These are phyloP conservation scores for Emydura subglobosa DNA, from an alignment of 2,113 vertebrate species.

Conservation along the genomic window DNA sequence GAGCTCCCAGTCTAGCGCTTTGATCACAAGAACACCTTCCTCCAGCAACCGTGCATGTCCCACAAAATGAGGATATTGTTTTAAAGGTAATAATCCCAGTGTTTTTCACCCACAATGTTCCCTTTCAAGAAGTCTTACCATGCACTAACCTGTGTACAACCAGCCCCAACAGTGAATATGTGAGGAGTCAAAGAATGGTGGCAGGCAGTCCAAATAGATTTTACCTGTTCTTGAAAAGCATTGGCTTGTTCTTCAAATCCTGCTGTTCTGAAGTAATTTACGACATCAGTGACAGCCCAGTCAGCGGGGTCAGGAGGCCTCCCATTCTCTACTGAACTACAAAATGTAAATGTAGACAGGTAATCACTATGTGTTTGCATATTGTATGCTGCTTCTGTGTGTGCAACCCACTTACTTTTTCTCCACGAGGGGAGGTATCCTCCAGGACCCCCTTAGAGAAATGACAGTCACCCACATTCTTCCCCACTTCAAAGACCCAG, in stretches of 20 bases:
- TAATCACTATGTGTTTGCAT: not conserved
- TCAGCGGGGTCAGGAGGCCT: constrained; percentile 93
- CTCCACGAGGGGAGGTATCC: not conserved
- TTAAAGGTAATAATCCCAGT: not conserved
- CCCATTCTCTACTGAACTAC: constrained; percentile 89
- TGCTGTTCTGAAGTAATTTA: constrained; percentile 96
- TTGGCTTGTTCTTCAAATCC: constrained; percentile 97
- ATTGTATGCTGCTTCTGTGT: not conserved
- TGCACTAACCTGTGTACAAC: not conserved
- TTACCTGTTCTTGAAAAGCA: constrained; percentile 98
- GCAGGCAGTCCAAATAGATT: constrained; percentile 18
- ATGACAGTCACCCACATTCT: not conserved
- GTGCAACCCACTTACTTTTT: not conserved
- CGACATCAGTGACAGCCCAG: constrained; percentile 95
- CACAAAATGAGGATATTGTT: not conserved
- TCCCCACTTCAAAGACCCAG: not conserved
- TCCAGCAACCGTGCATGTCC: not conserved
- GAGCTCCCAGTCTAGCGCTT: not conserved
- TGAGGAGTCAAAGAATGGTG: not conserved
- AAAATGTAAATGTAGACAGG: constrained; percentile 68
- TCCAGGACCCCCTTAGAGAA: fast-evolving
- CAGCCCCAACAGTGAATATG: not conserved
- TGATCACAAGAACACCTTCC: not conserved
- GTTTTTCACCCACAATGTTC: not conserved
- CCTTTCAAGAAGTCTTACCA: not conserved